A percentile compares a stretch with the other conserved stretches of the same genome.
Evolutionary conservation across 2,888 invertebrate genomes (phyloP).

Genomic region (Agrotis puta): DNA sequence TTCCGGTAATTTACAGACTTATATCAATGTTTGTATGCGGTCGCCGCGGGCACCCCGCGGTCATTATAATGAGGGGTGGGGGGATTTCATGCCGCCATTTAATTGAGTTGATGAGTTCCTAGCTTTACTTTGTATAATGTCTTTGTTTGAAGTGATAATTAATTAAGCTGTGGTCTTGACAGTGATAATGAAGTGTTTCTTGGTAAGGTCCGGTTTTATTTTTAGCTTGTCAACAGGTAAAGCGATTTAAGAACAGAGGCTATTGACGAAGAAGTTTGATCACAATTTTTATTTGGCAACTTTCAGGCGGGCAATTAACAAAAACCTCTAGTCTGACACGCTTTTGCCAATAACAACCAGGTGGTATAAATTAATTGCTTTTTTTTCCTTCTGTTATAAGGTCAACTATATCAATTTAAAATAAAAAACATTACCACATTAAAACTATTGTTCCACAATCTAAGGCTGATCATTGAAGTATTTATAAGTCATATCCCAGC

Average conservation of each 20-base stretch:
- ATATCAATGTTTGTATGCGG: slow-evolving; percentile 52
- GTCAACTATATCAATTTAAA: too few relatives aligned
- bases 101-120: slow-evolving; percentile 33
- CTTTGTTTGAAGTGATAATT: slow-evolving; percentile 32
- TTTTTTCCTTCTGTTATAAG: too few relatives aligned
- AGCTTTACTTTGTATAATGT: slow-evolving; percentile 10
- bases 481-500: background rate
- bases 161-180: slow-evolving; percentile 26
- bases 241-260: background rate
- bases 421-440: background rate
- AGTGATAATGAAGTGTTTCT: slow-evolving; percentile 19
- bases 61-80: slow-evolving; percentile 26
- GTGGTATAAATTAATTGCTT: too few relatives aligned
- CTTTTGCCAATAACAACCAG: too few relatives aligned
- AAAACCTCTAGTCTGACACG: too few relatives aligned
- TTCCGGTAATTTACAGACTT: slow-evolving; percentile 45
- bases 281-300: background rate
- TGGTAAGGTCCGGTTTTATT: background rate
- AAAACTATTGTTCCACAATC: background rate
- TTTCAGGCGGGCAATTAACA: too few relatives aligned
- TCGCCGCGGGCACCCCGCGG: slow-evolving; percentile 15
- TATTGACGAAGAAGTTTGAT: background rate
- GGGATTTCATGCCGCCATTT: slow-evolving; percentile 15
- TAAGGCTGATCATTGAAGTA: background rate
- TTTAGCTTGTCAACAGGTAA: background rate